Evolutionary conservation across 2,113 vertebrate genomes (phyloP), one percentile per base, ranked within the genome.

Genomic region (Uria aalge): DNA sequence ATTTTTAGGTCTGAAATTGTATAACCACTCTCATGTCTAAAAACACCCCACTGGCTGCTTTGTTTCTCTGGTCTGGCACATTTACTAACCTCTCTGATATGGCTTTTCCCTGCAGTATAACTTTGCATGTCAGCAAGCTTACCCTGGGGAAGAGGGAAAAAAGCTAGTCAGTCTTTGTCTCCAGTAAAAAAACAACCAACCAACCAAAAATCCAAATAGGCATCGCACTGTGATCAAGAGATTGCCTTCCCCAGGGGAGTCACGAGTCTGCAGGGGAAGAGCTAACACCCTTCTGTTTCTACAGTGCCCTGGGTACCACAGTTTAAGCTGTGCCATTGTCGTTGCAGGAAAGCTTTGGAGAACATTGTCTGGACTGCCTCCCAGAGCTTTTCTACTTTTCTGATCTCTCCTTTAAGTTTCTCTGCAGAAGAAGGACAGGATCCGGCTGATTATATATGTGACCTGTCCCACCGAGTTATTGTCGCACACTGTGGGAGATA

Each of bases 381-480:
- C 23, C 50, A 50, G 50, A 82, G 66, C n/a, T 91, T 87, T 90
- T 29, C 77, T 36, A 12, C 87, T 75, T 85, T 41, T 83, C 40
- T 84, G 63, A 73, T 88, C 38, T 84, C 72, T 69, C 40, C 52
- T 68, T 64, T 72, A 38, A 62, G 66, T 57, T 79, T 76, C 77
- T 87, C 36, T 3, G 5, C 45, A 55, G 79, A 60, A 74, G 68
- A 75, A 95, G 86, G 86, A 41, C 66, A 15, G 63, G 74, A 55
- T 48, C 48, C 1, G 8, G 69, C 74, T 62, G 89, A 20, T 57
- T 36, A 57, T 11, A 72, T 91, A 91, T 76, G 92, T 93, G 89
- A 95, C 86, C 95, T 94, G 84, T 96, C 92, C 92, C 91, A 85
- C 53, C 0, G 32, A 74, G 91, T 92, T 97, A 87, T 23, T 85